Conservation (phyloP, 2,113 vertebrate species). For the Aphyosemion australe region DNA sequence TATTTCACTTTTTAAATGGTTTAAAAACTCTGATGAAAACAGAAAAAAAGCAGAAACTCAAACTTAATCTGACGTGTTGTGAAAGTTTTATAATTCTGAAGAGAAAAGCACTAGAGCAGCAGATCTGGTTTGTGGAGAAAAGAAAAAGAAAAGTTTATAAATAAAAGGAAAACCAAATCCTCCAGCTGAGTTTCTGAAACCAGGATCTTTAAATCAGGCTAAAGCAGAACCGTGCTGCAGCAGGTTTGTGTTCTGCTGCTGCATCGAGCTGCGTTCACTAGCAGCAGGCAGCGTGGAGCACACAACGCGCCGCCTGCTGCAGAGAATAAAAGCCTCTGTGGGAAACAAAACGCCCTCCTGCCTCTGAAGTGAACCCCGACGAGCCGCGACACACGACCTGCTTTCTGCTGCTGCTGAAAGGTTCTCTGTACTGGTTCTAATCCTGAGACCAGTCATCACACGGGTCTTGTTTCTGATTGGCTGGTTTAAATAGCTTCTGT, state of each 20-base stretch:
- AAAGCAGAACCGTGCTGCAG: neutral
- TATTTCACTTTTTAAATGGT: too few relatives aligned
- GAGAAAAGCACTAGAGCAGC: too few relatives aligned
- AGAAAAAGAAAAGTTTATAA: too few relatives aligned
- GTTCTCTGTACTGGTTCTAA: neutral
- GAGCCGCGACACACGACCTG: conserved; percentile 30
- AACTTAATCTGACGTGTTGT: too few relatives aligned
- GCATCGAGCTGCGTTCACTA: conserved; percentile 23
- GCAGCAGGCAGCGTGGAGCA: conserved; percentile 17
- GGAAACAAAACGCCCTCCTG: conserved; percentile 31
- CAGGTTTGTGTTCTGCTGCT: conserved; percentile 3
- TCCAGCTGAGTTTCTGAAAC: too few relatives aligned
- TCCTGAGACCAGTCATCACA: neutral
- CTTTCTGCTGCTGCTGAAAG: conserved; percentile 13
- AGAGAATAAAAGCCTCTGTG: conserved; percentile 17
- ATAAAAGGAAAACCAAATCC: too few relatives aligned
- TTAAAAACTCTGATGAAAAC: too few relatives aligned
- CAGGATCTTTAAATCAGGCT: too few relatives aligned
- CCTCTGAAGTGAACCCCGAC: conserved; percentile 12
- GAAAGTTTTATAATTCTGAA: too few relatives aligned
- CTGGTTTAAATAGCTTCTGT: too few relatives aligned
- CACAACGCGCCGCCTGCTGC: conserved; percentile 17
- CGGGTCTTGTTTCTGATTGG: neutral
- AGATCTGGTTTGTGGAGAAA: too few relatives aligned
- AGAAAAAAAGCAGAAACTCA: too few relatives aligned